Base-by-base conservation (phyloP, 1,140 invertebrate species). In the Drosophila insularis region DNA sequence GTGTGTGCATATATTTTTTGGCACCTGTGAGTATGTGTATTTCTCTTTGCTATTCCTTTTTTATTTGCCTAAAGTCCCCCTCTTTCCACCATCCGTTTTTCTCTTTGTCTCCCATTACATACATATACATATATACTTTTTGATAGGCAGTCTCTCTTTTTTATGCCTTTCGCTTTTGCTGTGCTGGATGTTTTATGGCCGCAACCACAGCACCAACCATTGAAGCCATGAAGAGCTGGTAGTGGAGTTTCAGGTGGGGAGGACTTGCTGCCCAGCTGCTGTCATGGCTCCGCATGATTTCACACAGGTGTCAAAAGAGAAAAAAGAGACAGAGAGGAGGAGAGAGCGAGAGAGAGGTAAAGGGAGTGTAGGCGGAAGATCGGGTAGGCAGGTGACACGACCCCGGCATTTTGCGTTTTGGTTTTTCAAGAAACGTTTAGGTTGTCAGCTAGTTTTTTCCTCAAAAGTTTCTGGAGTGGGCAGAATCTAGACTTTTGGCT, bases 351-450 rank as follows among this genome's bases (percentile, higher is more conserved):
- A 2, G 23, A 10, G 31, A 7, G 13, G 19, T 2, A 21, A 3
- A 50, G 17, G 10, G 17, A 3, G 17, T n/a, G 39, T 0, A 27
- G 6, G 1, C 4, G 27, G 27, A 27, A 27, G 27, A 27, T 27
- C 27, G 27, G 19, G 40, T 37, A 10, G 43, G 13, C 50, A 39
- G 54, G 74, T 85, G 81, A 85, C 81, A 86, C 68, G 73, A 75
- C 77, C 17, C 69, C 64, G 67, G 74, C 74, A 86, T 86, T 85
- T 85, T 85, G 79, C 75, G 75, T 86, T 86, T 61, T 72, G 82
- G 73, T 75, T 87, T 87, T 77, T 87, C 62, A 87, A 87, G 81
- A 87, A 81, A 87, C 81, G 81, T 87, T 86, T 87, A 79, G 82
- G 79, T 82, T 86, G 82, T 87, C 81, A 86, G 81, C 75, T 82